Percentiles rank a stretch among this genome's conserved stretches.
phyloP scores from a whole-genome alignment of 2,888 invertebrate genomes.

The Heliconius cydno region DNA sequence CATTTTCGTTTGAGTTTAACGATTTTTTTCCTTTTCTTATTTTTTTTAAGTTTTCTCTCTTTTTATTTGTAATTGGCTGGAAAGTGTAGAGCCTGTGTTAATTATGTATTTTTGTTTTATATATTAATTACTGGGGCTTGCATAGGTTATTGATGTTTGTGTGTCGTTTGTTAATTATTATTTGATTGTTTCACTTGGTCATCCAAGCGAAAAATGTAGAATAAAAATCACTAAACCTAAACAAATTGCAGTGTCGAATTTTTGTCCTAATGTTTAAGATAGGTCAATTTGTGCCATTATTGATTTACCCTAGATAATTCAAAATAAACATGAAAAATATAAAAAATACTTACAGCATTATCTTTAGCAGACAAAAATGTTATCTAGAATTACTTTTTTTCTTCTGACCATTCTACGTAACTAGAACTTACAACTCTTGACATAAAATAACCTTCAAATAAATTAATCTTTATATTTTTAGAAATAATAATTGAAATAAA shows the following conservation, averaged over 20 bases:
- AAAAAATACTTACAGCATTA: neutral
- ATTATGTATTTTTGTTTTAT: constrained; percentile 30
- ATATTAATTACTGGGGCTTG: constrained; percentile 20
- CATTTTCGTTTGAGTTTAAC: constrained; percentile 30
- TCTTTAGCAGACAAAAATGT: neutral
- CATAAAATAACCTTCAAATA: neutral
- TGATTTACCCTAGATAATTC: neutral
- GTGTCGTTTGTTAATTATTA: constrained; percentile 6
- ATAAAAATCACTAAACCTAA: too few relatives aligned
- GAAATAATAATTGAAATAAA: constrained; percentile 7
- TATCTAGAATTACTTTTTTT: neutral
- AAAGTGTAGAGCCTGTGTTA: constrained; percentile 55
- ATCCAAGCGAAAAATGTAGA: too few relatives aligned
- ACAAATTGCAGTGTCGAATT: too few relatives aligned
- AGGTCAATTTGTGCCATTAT: neutral
- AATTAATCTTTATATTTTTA: neutral
- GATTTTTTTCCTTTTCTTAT: constrained; percentile 43
- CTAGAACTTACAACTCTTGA: neutral
- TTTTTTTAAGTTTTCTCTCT: constrained; percentile 32
- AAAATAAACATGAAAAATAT: neutral
- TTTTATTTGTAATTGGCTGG: constrained; percentile 63
- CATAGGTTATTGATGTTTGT: neutral
- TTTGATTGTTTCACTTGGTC: neutral
- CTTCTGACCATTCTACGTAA: too few relatives aligned
- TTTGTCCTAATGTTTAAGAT: too few relatives aligned